phyloP scores from a whole-genome alignment of 2,797 vertebrate genomes.

The Clarias laeviceps region DNA sequence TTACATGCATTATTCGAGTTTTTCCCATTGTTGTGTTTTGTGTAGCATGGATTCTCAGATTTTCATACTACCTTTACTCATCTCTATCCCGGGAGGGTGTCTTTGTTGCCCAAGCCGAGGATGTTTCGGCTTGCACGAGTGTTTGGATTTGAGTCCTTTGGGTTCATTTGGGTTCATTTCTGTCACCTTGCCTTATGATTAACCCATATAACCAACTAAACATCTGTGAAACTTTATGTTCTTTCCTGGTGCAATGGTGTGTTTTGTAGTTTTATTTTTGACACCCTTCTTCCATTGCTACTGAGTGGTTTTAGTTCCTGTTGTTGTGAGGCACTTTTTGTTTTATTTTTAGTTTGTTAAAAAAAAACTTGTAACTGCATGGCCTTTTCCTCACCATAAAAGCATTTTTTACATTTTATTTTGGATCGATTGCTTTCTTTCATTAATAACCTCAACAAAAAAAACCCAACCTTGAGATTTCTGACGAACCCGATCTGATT shows the following conservation, averaged over 20 bases:
- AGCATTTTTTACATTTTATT: constrained; percentile 57
- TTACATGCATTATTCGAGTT: not conserved
- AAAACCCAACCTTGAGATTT: constrained; percentile 54
- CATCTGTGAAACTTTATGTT: constrained; percentile 37
- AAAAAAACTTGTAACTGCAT: constrained; percentile 65
- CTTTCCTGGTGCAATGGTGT: constrained; percentile 58
- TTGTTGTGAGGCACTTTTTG: constrained; percentile 54
- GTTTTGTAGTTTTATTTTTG: constrained; percentile 42
- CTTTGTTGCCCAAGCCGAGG: constrained; percentile 63
- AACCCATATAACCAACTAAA: constrained; percentile 55
- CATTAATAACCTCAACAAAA: constrained; percentile 68
- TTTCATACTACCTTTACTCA: constrained; percentile 54
- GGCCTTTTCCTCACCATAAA: constrained; percentile 72
- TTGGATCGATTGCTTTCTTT: constrained; percentile 75
- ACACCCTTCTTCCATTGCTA: constrained; percentile 56
- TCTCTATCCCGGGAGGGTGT: constrained; percentile 55
- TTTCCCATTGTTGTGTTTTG: constrained; percentile 49
- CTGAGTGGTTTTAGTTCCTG: constrained; percentile 40
- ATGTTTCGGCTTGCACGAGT: constrained; percentile 64
- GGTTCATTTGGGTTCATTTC: constrained; percentile 31
- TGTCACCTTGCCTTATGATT: constrained; percentile 30
- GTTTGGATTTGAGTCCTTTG: constrained; percentile 37
- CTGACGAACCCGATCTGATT: constrained; percentile 69
- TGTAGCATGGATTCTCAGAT: constrained; percentile 65
- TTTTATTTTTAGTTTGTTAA: constrained; percentile 51